Evolutionary conservation across 2,113 vertebrate genomes (phyloP).

Genomic region (Phalacrocorax aristotelis): DNA sequence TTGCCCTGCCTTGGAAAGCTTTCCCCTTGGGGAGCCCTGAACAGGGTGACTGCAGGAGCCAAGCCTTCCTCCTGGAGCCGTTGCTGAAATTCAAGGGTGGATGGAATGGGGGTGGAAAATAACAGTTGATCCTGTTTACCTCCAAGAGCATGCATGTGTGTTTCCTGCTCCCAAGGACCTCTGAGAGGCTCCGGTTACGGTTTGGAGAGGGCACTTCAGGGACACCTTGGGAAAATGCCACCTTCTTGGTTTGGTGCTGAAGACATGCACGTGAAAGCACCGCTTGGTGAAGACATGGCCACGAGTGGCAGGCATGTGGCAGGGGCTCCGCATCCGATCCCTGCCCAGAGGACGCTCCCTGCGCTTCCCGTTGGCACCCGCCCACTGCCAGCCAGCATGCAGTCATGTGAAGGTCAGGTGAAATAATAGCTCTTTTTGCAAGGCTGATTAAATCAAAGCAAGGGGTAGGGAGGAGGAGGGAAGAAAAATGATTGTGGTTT

Average conservation of each 20-base stretch:
- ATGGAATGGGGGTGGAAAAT: not conserved
- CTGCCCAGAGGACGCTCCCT: not conserved
- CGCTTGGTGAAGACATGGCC: not conserved
- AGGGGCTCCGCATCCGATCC: fast-evolving
- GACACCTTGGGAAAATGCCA: not conserved
- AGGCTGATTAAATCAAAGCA: not conserved
- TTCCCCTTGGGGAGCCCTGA: not conserved
- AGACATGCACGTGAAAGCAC: not conserved
- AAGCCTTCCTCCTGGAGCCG: not conserved
- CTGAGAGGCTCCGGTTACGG: not conserved
- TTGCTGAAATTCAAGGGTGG: not conserved
- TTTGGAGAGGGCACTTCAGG: not conserved
- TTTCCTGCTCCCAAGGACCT: not conserved
- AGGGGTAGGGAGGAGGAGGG: not conserved
- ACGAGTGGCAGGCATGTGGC: fast-evolving
- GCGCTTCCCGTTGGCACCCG: fast-evolving
- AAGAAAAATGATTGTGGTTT: not conserved
- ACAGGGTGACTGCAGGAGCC: not conserved
- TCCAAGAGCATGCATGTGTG: not conserved
- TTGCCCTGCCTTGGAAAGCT: not conserved
- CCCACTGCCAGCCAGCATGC: not conserved
- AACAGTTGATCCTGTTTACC: not conserved
- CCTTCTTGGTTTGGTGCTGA: not conserved
- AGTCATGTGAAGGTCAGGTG: not conserved
- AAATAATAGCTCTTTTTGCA: not conserved